phyloP scores from a whole-genome alignment of 2,888 invertebrate species.

The Spisula subtruncata region DNA sequence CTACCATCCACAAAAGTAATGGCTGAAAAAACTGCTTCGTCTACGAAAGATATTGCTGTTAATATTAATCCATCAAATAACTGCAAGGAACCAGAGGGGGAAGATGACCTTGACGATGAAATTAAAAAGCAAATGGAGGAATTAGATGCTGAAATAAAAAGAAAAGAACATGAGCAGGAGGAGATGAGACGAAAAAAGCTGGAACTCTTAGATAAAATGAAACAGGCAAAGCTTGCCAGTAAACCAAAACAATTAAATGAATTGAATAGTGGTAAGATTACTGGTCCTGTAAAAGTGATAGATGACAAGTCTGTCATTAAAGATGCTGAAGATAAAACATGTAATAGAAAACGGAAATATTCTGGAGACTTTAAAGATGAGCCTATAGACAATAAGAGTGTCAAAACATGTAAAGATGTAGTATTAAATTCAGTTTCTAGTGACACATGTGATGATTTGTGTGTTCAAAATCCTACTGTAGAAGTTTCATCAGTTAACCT shows the following conservation, averaged over 20 bases:
- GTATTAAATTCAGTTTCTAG: conserved; percentile 7
- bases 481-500: not conserved
- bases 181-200: conserved; percentile 64
- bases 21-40: not conserved
- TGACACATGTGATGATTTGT: not conserved
- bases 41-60: conserved; percentile 1
- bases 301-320: not conserved
- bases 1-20: not conserved
- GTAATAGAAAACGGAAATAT: not conserved
- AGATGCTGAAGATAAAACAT: not conserved
- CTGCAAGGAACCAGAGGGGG: not conserved
- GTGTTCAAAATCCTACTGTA: conserved; percentile 12
- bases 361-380: conserved; percentile 17
- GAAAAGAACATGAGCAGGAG: conserved; percentile 76
- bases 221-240: conserved; percentile 60
- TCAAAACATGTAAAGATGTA: conserved; percentile 25
- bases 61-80: not conserved
- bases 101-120: conserved; percentile 73
- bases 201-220: conserved; percentile 63
- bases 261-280: not conserved
- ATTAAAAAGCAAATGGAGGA: conserved; percentile 76
- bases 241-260: not conserved
- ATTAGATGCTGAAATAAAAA: conserved; percentile 74
- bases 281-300: not conserved
- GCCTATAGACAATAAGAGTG: not conserved